Evolutionary conservation across 2,888 invertebrate species (phyloP), one percentile per base, ranked within the genome.

Genomic region (Scelioninae gen. 1): DNA sequence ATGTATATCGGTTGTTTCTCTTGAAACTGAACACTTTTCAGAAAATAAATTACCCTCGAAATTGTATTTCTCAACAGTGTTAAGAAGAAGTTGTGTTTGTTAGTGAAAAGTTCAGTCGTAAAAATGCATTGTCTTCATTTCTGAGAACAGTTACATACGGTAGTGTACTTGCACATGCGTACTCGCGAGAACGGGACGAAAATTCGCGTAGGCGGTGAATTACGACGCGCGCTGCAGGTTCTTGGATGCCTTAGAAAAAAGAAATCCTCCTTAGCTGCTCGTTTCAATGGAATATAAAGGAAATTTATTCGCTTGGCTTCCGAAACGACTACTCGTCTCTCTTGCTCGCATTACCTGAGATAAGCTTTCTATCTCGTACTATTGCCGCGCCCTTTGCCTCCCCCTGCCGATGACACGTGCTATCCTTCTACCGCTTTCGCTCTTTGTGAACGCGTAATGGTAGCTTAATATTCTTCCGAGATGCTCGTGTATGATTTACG

Each of bases 231-330:
- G 68, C 83, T 38, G 78, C 80, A 77, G 83, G 76, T 76, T 60
- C 80, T 81, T 49, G 72, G 53, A 55, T 69, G 78, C 69, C 66
- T 80, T 76, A 69, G 84, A 75, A 79, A 84, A 81, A 82, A 68
- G 71, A 72, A 82, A 76, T 82, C 66, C 63, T 74, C 81, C 68
- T 76, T 71, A 86, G 86, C 86, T 86, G 86, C 88, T 87, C 85
- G 87, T 87, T 88, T 88, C 88, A 87, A 88, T 88, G 84, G 87
- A 86, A 88, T 88, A 88, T 89, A 87, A 89, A 89, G 87, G 87
- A 88, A 87, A 88, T 89, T 89, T 87, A 88, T 88, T 87, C 85
- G 84, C 75, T 83, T 82, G 84, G 87, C 88, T 89, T 88, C 89
- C 85, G 87, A 86, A 85, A 85, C 71, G 51, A 53, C 63, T 71